Percentiles rank a stretch among this genome's conserved stretches.
These are phyloP conservation scores for Carollia perspicillata DNA, from an alignment of 2,113 vertebrate species.

Conservation along the genomic window DNA sequence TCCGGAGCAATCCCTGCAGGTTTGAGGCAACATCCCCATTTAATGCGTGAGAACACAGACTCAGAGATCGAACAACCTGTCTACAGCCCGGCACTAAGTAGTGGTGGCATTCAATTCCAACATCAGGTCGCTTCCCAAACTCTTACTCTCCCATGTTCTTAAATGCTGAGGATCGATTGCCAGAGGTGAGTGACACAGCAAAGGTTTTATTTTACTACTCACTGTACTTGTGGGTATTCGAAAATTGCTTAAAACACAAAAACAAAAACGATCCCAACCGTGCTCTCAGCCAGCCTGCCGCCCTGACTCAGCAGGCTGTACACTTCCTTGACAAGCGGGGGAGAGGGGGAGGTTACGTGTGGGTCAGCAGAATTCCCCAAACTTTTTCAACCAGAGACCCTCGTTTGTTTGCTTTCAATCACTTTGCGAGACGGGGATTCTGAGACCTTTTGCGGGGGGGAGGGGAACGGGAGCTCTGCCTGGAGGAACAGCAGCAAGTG, in stretches of 20 bases:
- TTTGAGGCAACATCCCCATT: neutral
- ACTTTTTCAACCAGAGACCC: neutral
- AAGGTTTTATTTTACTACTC: neutral
- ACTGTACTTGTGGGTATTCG: neutral
- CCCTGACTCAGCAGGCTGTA: neutral
- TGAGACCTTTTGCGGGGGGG: neutral
- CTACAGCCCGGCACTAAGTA: neutral
- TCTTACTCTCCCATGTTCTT: neutral
- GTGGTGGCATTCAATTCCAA: neutral
- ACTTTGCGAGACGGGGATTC: neutral
- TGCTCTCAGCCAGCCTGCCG: neutral
- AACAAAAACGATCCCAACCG: neutral
- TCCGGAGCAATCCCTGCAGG: neutral
- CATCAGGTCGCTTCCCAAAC: neutral
- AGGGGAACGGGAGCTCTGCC: neutral
- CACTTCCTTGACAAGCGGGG: neutral
- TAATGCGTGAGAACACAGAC: neutral
- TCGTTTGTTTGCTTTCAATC: neutral
- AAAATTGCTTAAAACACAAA: neutral
- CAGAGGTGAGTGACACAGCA: neutral
- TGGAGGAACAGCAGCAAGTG: neutral
- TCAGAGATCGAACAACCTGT: neutral
- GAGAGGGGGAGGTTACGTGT: neutral
- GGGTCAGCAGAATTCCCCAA: slow-evolving; percentile 4
- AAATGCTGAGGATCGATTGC: neutral